Evolutionary conservation across 2,888 invertebrate species (phyloP).

Genomic region (Conops quadrifasciatus): DNA sequence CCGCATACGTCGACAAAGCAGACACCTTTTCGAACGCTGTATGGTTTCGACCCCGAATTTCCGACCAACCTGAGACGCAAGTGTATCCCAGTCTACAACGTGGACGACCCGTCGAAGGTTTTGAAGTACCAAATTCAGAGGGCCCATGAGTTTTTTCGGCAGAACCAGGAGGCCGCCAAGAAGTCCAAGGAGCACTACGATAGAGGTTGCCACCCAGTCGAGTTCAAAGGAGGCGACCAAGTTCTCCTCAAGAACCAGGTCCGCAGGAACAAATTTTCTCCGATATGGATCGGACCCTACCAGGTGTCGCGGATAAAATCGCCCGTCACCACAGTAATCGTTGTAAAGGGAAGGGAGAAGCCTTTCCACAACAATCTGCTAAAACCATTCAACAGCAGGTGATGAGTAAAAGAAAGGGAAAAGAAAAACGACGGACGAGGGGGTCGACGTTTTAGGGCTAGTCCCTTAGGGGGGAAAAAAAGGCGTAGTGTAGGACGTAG

Average conservation of each 20-base stretch:
- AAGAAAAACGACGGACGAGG: not conserved
- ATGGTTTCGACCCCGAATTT: too few species aligned
- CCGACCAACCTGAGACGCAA: too few species aligned
- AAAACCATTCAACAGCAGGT: not conserved
- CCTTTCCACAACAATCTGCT: not conserved
- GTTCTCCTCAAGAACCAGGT: not conserved
- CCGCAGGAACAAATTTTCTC: not conserved
- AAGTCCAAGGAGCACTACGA: constrained; percentile 16
- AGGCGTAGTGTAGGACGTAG: too few species aligned
- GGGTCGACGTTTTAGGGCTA: constrained; percentile 52
- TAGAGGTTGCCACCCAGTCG: not conserved
- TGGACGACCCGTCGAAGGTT: too few species aligned
- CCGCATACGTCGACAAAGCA: too few species aligned
- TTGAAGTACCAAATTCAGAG: too few species aligned
- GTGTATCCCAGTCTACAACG: too few species aligned
- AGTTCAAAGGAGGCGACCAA: not conserved
- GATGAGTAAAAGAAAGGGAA: not conserved
- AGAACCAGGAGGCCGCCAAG: too few species aligned
- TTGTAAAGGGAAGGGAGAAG: not conserved
- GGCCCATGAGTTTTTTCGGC: too few species aligned
- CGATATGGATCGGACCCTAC: not conserved
- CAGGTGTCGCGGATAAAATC: not conserved
- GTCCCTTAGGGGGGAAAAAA: constrained; percentile 57
- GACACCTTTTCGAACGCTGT: too few species aligned
- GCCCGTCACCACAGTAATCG: not conserved